Conservation (phyloP, 1,140 invertebrate species). For the Zaprionus davidi region DNA sequence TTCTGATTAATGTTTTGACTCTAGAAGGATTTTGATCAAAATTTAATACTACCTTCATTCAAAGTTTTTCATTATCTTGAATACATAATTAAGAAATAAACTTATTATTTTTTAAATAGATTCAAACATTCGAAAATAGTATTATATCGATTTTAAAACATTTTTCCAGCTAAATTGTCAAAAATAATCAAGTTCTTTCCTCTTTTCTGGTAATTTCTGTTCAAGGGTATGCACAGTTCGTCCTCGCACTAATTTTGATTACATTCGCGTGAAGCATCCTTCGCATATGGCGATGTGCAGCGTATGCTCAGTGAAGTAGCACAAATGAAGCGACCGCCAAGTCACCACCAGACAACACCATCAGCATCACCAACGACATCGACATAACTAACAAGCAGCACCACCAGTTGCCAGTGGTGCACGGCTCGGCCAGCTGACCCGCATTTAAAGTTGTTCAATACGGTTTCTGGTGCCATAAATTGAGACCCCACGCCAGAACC, state of each 20-base stretch:
- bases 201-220: neutral
- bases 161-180: neutral
- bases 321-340: conserved; percentile 82
- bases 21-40: too few species aligned
- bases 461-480: conserved; percentile 83
- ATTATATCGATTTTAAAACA: neutral
- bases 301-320: conserved; percentile 81
- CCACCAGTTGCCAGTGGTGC: conserved; percentile 57
- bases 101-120: neutral
- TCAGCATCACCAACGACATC: neutral
- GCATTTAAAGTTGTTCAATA: conserved; percentile 83
- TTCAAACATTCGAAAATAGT: neutral
- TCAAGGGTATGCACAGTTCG: neutral
- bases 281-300: conserved; percentile 69
- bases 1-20: too few species aligned
- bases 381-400: conserved; percentile 20
- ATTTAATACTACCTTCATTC: too few species aligned
- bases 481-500: conserved; percentile 65
- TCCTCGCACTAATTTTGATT: neutral
- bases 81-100: too few species aligned
- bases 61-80: too few species aligned
- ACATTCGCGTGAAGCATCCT: neutral
- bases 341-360: conserved; percentile 76
- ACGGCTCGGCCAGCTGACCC: conserved; percentile 49
- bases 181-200: neutral